Conservation (phyloP, 1,140 invertebrate genomes). For the Ceratosolen solmsi region DNA sequence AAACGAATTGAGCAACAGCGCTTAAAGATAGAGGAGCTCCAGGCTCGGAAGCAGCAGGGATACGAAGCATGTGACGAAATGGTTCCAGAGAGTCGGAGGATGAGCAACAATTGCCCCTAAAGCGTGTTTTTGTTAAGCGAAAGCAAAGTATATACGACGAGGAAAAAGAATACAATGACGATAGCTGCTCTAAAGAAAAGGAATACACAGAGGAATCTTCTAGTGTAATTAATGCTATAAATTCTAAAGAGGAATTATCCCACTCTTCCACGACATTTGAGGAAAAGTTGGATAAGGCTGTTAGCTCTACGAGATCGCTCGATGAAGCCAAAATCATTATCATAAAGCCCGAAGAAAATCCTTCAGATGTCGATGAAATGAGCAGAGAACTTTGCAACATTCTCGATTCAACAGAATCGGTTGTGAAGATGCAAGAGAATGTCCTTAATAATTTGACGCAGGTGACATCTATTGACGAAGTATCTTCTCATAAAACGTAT, state of each 20-base stretch:
- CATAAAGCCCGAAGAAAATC: conserved; percentile 61
- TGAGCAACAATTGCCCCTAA: conserved; percentile 70
- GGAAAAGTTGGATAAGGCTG: conserved; percentile 7
- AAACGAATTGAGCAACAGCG: conserved; percentile 71
- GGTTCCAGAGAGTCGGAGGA: conserved; percentile 71
- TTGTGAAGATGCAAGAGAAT: conserved; percentile 70
- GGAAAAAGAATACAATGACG: conserved; percentile 68
- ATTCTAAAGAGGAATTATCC: conserved; percentile 4
- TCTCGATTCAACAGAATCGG: conserved; percentile 66
- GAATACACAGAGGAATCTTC: conserved; percentile 45
- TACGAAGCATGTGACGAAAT: conserved; percentile 68
- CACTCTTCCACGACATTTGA: not conserved
- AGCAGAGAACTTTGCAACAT: conserved; percentile 68
- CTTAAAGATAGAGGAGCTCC: conserved; percentile 68
- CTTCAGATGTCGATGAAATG: conserved; percentile 68
- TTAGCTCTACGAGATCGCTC: conserved; percentile 16
- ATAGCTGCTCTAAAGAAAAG: conserved; percentile 45
- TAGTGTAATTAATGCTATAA: not conserved
- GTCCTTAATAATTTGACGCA: conserved; percentile 66
- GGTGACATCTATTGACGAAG: conserved; percentile 57
- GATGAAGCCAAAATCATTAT: conserved; percentile 59
- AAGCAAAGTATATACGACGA: conserved; percentile 72
- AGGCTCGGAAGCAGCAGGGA: conserved; percentile 68
- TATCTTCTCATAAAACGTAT: conserved; percentile 17
- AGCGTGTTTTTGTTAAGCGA: conserved; percentile 71